These are phyloP conservation scores for Timema podura DNA, from an alignment of 2,888 invertebrate species.

Conservation along the genomic window DNA sequence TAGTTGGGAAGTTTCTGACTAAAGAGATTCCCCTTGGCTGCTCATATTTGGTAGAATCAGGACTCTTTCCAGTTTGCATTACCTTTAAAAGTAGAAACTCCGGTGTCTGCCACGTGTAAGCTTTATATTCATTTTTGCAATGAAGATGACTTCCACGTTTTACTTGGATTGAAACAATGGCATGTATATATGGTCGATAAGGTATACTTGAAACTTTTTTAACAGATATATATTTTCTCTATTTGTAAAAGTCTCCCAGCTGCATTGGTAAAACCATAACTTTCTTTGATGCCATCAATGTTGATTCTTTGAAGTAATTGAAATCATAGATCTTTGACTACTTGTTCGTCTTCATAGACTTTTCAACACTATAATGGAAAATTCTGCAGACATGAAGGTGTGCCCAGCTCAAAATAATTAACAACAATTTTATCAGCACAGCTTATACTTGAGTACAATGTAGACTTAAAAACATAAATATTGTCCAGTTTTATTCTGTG, in stretches of 20 bases:
- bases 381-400: too few species aligned
- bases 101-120: background rate
- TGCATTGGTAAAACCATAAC: background rate
- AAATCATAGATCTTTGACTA: too few species aligned
- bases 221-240: background rate
- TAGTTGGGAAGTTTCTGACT: too few species aligned
- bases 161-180: background rate
- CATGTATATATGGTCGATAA: background rate
- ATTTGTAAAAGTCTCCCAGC: background rate
- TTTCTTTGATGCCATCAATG: background rate
- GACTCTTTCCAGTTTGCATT: background rate
- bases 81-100: background rate
- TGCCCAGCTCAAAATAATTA: slow-evolving; percentile 1
- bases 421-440: background rate
- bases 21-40: slow-evolving; percentile 4
- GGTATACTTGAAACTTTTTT: background rate
- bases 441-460: background rate
- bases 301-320: background rate
- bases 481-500: slow-evolving; percentile 8
- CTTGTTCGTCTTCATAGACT: too few species aligned
- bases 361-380: too few species aligned
- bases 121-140: background rate
- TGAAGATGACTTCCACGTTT: background rate
- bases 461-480: background rate
- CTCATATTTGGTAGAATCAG: slow-evolving; percentile 1